Evolutionary conservation across 1,140 invertebrate genomes (phyloP).

Genomic region (Tetramorium alpestre): DNA sequence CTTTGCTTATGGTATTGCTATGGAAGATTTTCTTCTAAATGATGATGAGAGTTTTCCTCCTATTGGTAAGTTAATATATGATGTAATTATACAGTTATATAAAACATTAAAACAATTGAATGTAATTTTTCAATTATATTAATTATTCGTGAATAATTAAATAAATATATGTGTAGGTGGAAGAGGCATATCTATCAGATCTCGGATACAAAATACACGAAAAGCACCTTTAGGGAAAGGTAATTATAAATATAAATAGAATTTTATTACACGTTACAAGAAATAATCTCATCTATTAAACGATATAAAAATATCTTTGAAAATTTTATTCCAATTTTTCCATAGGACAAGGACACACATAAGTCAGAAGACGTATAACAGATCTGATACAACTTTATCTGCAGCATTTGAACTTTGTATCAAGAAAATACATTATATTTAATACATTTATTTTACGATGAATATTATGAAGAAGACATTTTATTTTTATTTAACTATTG

Average conservation of each 20-base stretch:
- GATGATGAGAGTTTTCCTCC: constrained; percentile 25
- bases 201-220: background rate
- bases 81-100: background rate
- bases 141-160: constrained; percentile 10
- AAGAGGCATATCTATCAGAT: background rate
- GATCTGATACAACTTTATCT: background rate
- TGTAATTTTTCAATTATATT: background rate
- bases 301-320: background rate
- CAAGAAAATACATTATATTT: background rate
- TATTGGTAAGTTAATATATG: constrained; percentile 36
- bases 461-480: background rate
- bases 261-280: background rate
- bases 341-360: constrained; percentile 9
- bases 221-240: constrained; percentile 32
- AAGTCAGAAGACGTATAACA: background rate
- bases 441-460: background rate
- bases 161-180: constrained; percentile 9
- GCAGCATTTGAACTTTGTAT: background rate
- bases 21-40: background rate
- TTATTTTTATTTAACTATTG: background rate
- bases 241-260: constrained; percentile 14
- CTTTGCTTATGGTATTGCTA: background rate
- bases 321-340: background rate
- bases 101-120: background rate
- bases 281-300: background rate